Percentiles rank a stretch among this genome's conserved stretches.
Conservation (phyloP, 2,888 invertebrate genomes). For the Lepidonotus clava region DNA sequence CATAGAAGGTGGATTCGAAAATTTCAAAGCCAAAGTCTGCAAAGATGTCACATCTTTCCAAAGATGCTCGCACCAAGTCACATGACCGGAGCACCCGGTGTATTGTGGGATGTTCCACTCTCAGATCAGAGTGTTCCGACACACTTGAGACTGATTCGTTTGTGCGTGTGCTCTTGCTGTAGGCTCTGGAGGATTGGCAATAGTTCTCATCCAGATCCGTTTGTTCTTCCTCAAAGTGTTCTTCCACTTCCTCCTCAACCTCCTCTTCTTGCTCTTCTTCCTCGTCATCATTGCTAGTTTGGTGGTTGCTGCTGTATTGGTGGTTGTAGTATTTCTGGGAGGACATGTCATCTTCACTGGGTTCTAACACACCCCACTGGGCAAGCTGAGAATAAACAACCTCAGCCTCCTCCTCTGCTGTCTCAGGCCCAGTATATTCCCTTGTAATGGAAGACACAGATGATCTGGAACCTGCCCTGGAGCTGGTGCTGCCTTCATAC, state of each 20-base stretch:
- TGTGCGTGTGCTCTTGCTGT: slow-evolving; percentile 15
- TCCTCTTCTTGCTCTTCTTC: slow-evolving; percentile 9
- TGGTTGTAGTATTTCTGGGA: background rate
- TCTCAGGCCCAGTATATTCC: background rate
- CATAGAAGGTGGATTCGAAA: slow-evolving; percentile 56
- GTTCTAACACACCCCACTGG: slow-evolving; percentile 52
- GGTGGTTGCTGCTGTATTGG: background rate
- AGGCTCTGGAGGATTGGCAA: background rate
- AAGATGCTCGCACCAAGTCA: slow-evolving; percentile 41
- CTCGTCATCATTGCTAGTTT: slow-evolving; percentile 16
- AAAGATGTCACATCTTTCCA: slow-evolving; percentile 33
- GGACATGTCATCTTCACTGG: slow-evolving; percentile 43
- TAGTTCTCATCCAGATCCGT: background rate
- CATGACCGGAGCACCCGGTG: slow-evolving; percentile 47
- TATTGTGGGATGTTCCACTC: slow-evolving; percentile 53
- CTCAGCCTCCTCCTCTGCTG: background rate
- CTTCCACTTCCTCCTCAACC: background rate
- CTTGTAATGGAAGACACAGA: slow-evolving; percentile 17
- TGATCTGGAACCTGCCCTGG: slow-evolving; percentile 16
- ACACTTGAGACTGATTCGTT: slow-evolving; percentile 24
- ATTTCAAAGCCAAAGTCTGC: slow-evolving; percentile 55
- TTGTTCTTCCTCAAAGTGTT: background rate
- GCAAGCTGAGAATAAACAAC: slow-evolving; percentile 44
- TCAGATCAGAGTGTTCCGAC: slow-evolving; percentile 49
- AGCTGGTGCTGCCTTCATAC: slow-evolving; percentile 47